Evolutionary conservation across 2,113 vertebrate species (phyloP).

Genomic region (Seriola aureovittata): DNA sequence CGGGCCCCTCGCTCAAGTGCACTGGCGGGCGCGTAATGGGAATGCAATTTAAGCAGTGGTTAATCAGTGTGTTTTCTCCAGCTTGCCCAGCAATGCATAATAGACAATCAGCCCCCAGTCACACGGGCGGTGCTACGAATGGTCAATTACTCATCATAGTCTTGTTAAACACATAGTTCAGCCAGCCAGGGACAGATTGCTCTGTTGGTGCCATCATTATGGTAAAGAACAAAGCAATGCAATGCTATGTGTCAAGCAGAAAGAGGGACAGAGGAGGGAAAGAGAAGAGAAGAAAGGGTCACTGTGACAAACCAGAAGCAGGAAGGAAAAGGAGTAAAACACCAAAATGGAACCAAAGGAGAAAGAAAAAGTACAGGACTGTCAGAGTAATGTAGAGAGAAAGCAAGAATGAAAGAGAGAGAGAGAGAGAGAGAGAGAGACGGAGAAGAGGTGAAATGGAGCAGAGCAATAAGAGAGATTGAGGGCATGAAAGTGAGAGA

Average conservation of each 20-base stretch:
- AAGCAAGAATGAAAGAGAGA: constrained; percentile 45
- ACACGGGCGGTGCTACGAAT: constrained; percentile 74
- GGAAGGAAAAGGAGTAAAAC: constrained; percentile 33
- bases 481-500: constrained; percentile 80
- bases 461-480: constrained; percentile 78
- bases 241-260: constrained; percentile 51
- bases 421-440: constrained; percentile 45
- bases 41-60: constrained; percentile 79
- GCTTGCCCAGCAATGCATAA: constrained; percentile 78
- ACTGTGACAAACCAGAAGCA: constrained; percentile 46
- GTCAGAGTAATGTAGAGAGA: constrained; percentile 44
- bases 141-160: constrained; percentile 85
- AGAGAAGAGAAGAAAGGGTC: constrained; percentile 33
- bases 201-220: constrained; percentile 76
- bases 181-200: constrained; percentile 75
- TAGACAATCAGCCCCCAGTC: constrained; percentile 80
- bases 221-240: constrained; percentile 71
- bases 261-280: constrained; percentile 13
- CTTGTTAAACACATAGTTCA: constrained; percentile 81
- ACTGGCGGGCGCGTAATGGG: constrained; percentile 71
- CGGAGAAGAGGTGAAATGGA: constrained; percentile 74
- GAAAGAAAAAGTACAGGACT: constrained; percentile 33
- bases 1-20: constrained; percentile 68
- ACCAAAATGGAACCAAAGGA: constrained; percentile 47
- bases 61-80: constrained; percentile 82